Evolutionary conservation across 2,888 invertebrate species (phyloP).

Genomic region (Melinaea menophilus): DNA sequence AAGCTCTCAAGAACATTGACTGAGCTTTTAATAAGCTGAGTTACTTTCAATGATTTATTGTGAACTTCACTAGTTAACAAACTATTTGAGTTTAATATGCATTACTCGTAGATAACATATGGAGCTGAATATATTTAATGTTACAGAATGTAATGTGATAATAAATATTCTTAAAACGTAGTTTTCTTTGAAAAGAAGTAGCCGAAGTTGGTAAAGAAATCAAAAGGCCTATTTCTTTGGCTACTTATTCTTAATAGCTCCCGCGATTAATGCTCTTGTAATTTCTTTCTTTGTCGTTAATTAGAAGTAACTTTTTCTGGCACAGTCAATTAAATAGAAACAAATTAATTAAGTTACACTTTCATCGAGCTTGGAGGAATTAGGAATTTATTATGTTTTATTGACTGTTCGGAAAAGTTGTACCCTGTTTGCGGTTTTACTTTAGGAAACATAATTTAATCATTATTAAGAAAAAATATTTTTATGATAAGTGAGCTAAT

Average conservation of each 20-base stretch:
- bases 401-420: too few species aligned
- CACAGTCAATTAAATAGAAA: slow-evolving; percentile 23
- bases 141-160: not conserved
- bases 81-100: not conserved
- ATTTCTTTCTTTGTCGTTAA: slow-evolving; percentile 25
- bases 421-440: too few species aligned
- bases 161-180: slow-evolving; percentile 4
- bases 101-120: not conserved
- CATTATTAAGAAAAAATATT: too few species aligned
- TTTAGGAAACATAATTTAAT: too few species aligned
- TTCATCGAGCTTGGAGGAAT: not conserved
- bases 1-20: slow-evolving; percentile 36
- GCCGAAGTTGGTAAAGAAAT: slow-evolving; percentile 3
- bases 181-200: slow-evolving; percentile 5
- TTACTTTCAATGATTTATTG: not conserved
- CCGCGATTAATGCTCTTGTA: slow-evolving; percentile 26
- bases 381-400: too few species aligned
- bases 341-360: slow-evolving; percentile 12
- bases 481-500: too few species aligned
- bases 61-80: not conserved
- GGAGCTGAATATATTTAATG: not conserved
- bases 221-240: not conserved
- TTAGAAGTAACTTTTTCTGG: slow-evolving; percentile 27
- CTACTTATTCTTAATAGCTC: slow-evolving; percentile 18
- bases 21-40: slow-evolving; percentile 44